Percentiles rank a stretch among this genome's conserved stretches.
Conservation (phyloP, 2,113 vertebrate genomes). For the Dermatemys mawii region DNA sequence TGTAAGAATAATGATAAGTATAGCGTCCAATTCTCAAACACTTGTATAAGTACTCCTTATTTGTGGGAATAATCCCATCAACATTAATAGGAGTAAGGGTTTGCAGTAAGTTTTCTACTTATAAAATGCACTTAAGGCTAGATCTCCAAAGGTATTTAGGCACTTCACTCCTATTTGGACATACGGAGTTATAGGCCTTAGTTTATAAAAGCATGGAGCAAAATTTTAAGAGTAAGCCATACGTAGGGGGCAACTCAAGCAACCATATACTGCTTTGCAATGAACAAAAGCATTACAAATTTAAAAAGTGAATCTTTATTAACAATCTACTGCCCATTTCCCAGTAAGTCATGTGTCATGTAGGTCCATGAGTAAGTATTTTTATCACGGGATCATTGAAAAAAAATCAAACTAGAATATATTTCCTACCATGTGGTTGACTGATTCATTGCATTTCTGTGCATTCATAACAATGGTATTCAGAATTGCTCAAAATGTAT, state of each 20-base stretch:
- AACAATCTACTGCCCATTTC: neutral
- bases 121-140: neutral
- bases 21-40: neutral
- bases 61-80: neutral
- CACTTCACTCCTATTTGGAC: no score
- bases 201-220: neutral
- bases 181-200: neutral
- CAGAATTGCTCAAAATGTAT: neutral
- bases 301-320: neutral
- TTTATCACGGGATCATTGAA: neutral
- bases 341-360: neutral
- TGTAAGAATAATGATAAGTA: neutral
- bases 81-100: neutral
- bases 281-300: neutral
- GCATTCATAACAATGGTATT: accelerated
- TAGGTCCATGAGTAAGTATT: accelerated
- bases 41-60: no score
- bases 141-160: neutral
- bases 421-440: neutral
- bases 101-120: neutral
- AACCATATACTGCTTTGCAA: neutral
- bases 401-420: neutral
- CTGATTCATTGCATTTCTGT: neutral
- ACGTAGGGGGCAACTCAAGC: no score
- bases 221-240: neutral